Evolutionary conservation across 2,888 invertebrate species (phyloP), one percentile per base, ranked within the genome.

Genomic region (Timema podura): DNA sequence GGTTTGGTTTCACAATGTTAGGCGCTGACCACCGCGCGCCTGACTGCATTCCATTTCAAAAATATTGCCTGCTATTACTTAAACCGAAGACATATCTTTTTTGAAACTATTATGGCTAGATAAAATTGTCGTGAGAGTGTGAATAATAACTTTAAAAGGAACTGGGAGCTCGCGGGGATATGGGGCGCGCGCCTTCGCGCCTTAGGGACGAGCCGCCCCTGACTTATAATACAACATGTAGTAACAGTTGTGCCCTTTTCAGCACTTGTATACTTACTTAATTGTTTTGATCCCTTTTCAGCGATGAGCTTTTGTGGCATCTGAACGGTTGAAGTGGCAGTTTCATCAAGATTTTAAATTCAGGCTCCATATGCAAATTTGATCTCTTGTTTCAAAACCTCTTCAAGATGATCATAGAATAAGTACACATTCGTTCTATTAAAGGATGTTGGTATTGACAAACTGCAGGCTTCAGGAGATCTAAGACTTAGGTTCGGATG

Each of bases 171-270:
- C 70, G 71, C 74, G 46, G 76, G 75, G 69, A 73, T 72, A 9
- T 72, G 68, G 46, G 74, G 71, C 73, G 73, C 7, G 80, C 79
- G 70, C 72, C 74, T 9, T 80, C n/a, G n/a, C n/a, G n/a, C n/a
- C n/a, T n/a, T n/a, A n/a, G n/a, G n/a, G n/a, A n/a, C n/a, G n/a
- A n/a, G n/a, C n/a, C n/a, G n/a, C n/a, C n/a, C n/a, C n/a, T n/a
- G n/a, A 70, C 72, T 74, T 8, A 80, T 72, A 45, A 78, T 78
- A 64, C 75, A 76, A 68, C 76, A 76, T 6, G 77, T 78, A 9
- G 79, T 80, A 57, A 78, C 78, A 16, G 79, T 73, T 13, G 75
- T 75, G 72, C 79, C 79, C 72, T 77, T 67, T 57, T 80, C 80
- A 6, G 75, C 79, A 70, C 79, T 79, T 45, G 79, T 78, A 3